Percentiles rank a stretch among this genome's conserved stretches.
Evolutionary conservation across 2,113 vertebrate species (phyloP).

Genomic region (Scomber colias): DNA sequence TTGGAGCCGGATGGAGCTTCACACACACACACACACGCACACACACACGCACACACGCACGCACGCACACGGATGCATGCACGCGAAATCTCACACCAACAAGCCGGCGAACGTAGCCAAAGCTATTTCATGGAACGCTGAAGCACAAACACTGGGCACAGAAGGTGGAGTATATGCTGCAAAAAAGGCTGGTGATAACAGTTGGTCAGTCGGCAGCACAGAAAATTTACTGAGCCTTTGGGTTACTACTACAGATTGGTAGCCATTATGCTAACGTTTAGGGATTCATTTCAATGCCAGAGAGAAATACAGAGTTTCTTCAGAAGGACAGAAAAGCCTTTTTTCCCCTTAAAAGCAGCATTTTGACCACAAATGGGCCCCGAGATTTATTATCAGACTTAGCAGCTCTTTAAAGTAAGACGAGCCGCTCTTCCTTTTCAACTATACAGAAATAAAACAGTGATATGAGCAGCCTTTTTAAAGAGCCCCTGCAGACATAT

Average conservation of each 20-base stretch:
- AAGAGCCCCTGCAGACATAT: neutral
- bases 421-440: constrained; percentile 10
- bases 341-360: neutral
- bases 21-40: neutral
- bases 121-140: constrained; percentile 56
- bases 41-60: neutral
- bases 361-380: neutral
- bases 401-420: neutral
- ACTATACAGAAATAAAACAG: neutral
- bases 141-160: constrained; percentile 54
- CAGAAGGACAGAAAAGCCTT: constrained; percentile 7
- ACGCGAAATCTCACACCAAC: constrained; percentile 41
- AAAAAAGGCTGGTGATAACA: constrained; percentile 24
- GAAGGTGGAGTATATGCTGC: constrained; percentile 31
- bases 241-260: constrained; percentile 20
- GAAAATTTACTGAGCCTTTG: constrained; percentile 32
- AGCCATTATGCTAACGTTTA: constrained; percentile 17
- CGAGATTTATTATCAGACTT: neutral
- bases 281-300: constrained; percentile 1
- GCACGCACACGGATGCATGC: neutral
- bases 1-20: constrained; percentile 22
- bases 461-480: neutral
- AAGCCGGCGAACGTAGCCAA: constrained; percentile 36
- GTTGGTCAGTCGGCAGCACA: constrained; percentile 25
- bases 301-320: neutral